A percentile compares a stretch with the other conserved stretches of the same genome.
Conservation (phyloP, 2,113 vertebrate genomes). For the Pluvianellus socialis region DNA sequence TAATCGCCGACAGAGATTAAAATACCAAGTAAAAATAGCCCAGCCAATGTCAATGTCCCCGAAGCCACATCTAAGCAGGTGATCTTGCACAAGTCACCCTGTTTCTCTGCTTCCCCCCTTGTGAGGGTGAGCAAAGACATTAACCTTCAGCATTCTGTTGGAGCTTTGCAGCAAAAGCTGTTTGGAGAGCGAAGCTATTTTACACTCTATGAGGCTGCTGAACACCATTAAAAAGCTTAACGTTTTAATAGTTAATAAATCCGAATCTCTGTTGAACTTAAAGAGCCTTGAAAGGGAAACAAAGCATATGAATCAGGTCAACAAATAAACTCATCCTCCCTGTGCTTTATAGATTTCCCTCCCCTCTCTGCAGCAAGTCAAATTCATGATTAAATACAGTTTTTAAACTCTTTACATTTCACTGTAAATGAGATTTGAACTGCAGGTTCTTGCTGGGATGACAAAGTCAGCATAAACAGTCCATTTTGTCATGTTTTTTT, state of each 20-base stretch:
- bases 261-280: not conserved
- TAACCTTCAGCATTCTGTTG: not conserved
- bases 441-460: not conserved
- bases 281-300: constrained; percentile 39
- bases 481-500: not conserved
- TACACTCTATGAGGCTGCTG: not conserved
- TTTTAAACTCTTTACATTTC: constrained; percentile 31
- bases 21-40: not conserved
- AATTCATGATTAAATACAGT: constrained; percentile 47
- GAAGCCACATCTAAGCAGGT: not conserved
- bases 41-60: not conserved
- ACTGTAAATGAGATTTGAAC: constrained; percentile 45
- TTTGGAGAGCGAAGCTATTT: not conserved
- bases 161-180: not conserved
- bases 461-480: not conserved
- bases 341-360: constrained; percentile 12
- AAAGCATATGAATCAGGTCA: not conserved
- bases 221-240: constrained; percentile 21
- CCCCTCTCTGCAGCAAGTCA: constrained; percentile 3
- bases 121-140: not conserved
- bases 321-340: constrained; percentile 1
- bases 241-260: constrained; percentile 43
- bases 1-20: not conserved
- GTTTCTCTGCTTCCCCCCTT: not conserved
- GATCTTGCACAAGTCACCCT: not conserved